Percentiles rank a stretch among this genome's conserved stretches.
Evolutionary conservation across 1,140 invertebrate genomes (phyloP).

Genomic region (Eulimnadia texana): DNA sequence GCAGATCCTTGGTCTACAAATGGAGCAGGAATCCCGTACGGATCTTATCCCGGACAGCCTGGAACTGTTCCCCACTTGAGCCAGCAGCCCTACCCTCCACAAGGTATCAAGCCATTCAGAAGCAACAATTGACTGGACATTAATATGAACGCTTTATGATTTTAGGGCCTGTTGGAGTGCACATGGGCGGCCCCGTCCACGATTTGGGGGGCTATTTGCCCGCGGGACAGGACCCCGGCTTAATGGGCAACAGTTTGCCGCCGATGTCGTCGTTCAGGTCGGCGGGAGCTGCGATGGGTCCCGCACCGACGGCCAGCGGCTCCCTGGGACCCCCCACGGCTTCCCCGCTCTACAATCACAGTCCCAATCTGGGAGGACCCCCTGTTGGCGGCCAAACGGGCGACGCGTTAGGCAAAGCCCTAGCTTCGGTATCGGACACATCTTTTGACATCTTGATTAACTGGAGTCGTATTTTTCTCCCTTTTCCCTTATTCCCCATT

Average conservation of each 20-base stretch:
- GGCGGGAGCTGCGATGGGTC: slow-evolving; percentile 30
- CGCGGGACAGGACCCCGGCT: slow-evolving; percentile 39
- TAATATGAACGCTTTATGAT: too few species aligned
- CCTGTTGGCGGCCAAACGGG: slow-evolving; percentile 38
- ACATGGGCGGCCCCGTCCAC: slow-evolving; percentile 20
- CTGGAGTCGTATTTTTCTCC: slow-evolving; percentile 14
- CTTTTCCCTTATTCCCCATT: too few species aligned
- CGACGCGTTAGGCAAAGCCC: slow-evolving; percentile 60
- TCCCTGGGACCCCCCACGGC: slow-evolving; percentile 26
- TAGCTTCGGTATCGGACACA: slow-evolving; percentile 47
- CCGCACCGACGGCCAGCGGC: slow-evolving; percentile 33
- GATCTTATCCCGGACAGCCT: neutral
- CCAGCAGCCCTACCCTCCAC: slow-evolving; percentile 21
- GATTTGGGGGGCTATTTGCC: slow-evolving; percentile 19
- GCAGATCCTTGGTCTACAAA: slow-evolving; percentile 6
- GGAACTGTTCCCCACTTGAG: slow-evolving; percentile 18
- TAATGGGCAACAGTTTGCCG: slow-evolving; percentile 57
- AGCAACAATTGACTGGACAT: too few species aligned
- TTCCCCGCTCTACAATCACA: slow-evolving; percentile 33
- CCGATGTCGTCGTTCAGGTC: slow-evolving; percentile 83
- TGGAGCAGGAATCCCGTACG: slow-evolving; percentile 16
- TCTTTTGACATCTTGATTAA: neutral
- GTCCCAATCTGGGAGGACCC: slow-evolving; percentile 25
- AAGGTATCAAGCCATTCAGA: too few species aligned
- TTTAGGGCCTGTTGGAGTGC: slow-evolving; percentile 16